Percentiles rank a stretch among this genome's conserved stretches.
Evolutionary conservation across 2,888 invertebrate genomes (phyloP).

Genomic region (Synergus laeviventris): DNA sequence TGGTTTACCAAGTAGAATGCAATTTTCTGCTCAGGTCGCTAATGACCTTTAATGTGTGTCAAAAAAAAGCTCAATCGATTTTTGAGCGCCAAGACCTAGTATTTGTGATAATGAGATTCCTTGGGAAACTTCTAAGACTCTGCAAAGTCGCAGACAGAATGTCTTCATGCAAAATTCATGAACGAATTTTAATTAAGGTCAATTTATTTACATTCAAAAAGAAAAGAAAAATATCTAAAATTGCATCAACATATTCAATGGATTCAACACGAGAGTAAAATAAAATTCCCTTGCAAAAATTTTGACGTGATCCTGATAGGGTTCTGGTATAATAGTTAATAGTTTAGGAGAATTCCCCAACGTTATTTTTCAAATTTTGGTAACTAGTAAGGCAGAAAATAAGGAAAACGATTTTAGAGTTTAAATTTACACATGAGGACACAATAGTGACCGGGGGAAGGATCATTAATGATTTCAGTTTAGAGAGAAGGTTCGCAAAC

Average conservation of each 20-base stretch:
- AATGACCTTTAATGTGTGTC: conserved; percentile 45
- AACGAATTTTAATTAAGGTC: background rate
- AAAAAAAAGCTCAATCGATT: background rate
- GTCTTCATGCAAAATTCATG: background rate
- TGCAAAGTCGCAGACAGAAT: background rate
- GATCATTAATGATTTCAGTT: conserved; percentile 58
- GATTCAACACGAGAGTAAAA: no score
- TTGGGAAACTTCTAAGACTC: conserved; percentile 5
- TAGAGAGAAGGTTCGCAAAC: conserved; percentile 48
- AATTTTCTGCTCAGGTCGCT: conserved; percentile 52
- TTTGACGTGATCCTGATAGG: no score
- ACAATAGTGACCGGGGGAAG: conserved; percentile 52
- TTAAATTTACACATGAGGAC: conserved; percentile 16
- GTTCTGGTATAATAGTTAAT: no score
- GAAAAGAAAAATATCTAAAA: no score
- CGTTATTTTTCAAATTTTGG: conserved; percentile 7
- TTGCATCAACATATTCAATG: no score
- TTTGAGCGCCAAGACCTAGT: background rate
- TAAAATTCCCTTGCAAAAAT: no score
- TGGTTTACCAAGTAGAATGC: conserved; percentile 50
- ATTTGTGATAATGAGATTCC: conserved; percentile 14
- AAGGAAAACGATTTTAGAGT: conserved; percentile 1
- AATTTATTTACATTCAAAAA: background rate
- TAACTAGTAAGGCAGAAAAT: conserved; percentile 31
- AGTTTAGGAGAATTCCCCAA: background rate